Conservation (phyloP, 2,888 invertebrate genomes). For the Thymelicus lineola region DNA sequence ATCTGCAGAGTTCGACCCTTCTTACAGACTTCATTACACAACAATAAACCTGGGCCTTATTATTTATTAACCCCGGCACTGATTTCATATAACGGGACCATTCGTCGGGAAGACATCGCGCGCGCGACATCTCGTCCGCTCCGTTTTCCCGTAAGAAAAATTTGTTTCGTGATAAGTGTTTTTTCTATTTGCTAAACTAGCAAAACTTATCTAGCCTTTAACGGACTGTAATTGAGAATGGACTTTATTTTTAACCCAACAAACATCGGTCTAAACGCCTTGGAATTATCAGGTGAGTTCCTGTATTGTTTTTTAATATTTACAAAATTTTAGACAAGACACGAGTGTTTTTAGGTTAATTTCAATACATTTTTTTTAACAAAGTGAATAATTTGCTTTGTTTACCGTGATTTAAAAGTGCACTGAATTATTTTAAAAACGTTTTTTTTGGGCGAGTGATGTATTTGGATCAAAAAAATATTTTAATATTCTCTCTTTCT, state of each 20-base stretch:
- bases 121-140: conserved; percentile 46
- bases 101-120: conserved; percentile 54
- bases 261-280: conserved; percentile 13
- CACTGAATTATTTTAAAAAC: no score
- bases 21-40: conserved; percentile 56
- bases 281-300: conserved; percentile 32
- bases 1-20: conserved; percentile 61
- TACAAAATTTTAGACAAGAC: no score
- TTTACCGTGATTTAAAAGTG: no score
- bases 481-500: no score
- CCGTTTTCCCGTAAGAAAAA: conserved; percentile 16
- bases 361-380: no score
- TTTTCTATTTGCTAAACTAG: background rate
- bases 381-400: no score
- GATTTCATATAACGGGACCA: conserved; percentile 65
- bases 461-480: no score
- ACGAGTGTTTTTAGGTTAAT: no score
- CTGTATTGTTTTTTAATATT: background rate
- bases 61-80: conserved; percentile 61
- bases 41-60: conserved; percentile 52
- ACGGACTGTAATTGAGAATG: conserved; percentile 21
- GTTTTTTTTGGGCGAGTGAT: no score
- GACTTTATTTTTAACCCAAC: conserved; percentile 31
- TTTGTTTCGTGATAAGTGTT: conserved; percentile 20
- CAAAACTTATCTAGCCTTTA: background rate